Percentiles rank a stretch among this genome's conserved stretches.
Conservation (phyloP, 2,797 vertebrate species). For the Coregonus suidteri region DNA sequence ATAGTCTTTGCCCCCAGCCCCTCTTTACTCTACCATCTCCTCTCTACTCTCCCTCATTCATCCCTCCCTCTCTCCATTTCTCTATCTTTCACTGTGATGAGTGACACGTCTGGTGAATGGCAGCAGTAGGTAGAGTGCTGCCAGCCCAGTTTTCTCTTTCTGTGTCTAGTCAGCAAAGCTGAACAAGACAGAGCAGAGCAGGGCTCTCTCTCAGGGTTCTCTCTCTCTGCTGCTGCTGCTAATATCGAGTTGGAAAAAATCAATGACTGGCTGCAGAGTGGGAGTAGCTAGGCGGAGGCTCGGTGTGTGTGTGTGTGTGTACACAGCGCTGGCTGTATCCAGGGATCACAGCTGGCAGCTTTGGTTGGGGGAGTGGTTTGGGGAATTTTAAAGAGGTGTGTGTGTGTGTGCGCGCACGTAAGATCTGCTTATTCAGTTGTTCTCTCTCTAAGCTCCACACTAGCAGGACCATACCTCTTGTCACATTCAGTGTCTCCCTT, state of each 20-base stretch:
- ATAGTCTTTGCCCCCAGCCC: background rate
- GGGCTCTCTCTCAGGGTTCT: background rate
- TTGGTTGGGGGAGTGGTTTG: conserved; percentile 15
- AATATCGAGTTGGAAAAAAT: conserved; percentile 72
- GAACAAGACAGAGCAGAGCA: conserved; percentile 40
- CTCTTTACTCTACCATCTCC: background rate
- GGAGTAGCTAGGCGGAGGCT: background rate
- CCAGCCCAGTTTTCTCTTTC: too few species aligned
- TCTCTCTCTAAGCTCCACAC: background rate
- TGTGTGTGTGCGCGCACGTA: background rate
- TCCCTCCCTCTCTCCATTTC: background rate
- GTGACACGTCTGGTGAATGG: too few species aligned
- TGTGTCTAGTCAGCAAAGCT: too few species aligned
- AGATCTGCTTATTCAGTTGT: background rate
- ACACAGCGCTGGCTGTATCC: conserved; percentile 33
- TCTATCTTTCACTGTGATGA: too few species aligned
- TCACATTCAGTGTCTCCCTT: too few species aligned
- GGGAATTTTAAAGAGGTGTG: background rate
- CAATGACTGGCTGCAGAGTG: conserved; percentile 68
- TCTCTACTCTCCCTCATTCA: background rate
- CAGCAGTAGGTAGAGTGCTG: too few species aligned
- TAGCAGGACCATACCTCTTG: too few species aligned
- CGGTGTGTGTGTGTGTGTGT: background rate
- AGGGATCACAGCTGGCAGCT: conserved; percentile 46
- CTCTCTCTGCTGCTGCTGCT: conserved; percentile 61